Conservation (phyloP, 64 coral and sea anemone genomes). For the Astreopora myriophthalma region DNA sequence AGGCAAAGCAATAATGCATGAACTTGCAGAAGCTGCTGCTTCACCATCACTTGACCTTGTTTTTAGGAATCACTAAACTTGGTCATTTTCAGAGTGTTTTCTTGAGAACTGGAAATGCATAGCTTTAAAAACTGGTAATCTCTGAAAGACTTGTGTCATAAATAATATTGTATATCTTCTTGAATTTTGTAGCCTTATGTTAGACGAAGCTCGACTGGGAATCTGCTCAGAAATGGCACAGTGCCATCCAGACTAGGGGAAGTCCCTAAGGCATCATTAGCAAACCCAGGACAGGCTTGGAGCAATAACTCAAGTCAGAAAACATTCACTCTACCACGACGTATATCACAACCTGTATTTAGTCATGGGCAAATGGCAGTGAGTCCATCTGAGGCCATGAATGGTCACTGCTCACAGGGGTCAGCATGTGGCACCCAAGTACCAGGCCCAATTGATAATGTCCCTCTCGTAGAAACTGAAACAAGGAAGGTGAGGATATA, state of each 20-base stretch:
- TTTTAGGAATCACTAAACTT: too few relatives aligned
- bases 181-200: conserved; percentile 53
- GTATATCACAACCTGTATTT: conserved; percentile 74
- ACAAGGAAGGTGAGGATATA: conserved; percentile 77
- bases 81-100: too few relatives aligned
- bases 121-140: too few relatives aligned
- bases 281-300: conserved; percentile 70
- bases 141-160: too few relatives aligned
- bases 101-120: too few relatives aligned
- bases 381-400: conserved; percentile 44
- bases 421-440: conserved; percentile 2
- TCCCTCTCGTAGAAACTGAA: conserved; percentile 83
- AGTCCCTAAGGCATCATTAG: conserved; percentile 24
- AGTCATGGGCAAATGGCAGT: conserved; percentile 18
- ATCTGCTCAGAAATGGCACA: conserved; percentile 80
- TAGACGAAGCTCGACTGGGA: conserved; percentile 89
- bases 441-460: conserved; percentile 91
- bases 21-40: too few relatives aligned
- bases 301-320: conserved; percentile 20
- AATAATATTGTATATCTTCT: not conserved
- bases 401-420: conserved; percentile 73
- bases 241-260: conserved; percentile 71
- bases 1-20: too few relatives aligned
- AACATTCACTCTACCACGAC: conserved; percentile 41
- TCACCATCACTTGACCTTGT: too few relatives aligned